Percentiles rank a stretch among this genome's conserved stretches.
Evolutionary conservation across 2,113 vertebrate species (phyloP).

Genomic region (Syrmaticus mikado): DNA sequence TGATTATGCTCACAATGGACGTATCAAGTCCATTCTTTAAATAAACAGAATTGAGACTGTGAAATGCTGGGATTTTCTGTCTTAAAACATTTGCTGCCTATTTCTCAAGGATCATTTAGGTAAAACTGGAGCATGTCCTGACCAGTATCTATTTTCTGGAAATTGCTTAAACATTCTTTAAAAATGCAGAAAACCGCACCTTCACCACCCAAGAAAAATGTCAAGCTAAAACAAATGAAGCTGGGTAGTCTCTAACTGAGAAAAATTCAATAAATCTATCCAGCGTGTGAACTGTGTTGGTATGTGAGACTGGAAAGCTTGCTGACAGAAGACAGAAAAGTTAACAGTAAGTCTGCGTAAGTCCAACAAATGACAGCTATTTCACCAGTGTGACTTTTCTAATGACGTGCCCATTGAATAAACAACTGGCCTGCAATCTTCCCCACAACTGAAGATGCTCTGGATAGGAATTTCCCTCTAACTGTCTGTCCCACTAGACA

Average conservation of each 20-base stretch:
- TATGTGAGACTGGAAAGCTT: conserved; percentile 13
- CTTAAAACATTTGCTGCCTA: conserved; percentile 28
- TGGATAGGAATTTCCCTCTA: not conserved
- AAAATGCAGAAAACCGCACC: not conserved
- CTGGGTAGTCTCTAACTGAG: not conserved
- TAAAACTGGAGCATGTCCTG: not conserved
- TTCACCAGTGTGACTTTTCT: not conserved
- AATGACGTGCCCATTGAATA: not conserved
- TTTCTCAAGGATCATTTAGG: conserved; percentile 17
- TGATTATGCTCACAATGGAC: conserved; percentile 30
- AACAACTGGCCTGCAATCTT: not conserved
- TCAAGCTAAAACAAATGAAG: not conserved
- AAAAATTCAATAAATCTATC: conserved; percentile 38
- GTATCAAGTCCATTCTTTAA: not conserved
- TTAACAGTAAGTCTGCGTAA: not conserved
- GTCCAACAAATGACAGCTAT: not conserved
- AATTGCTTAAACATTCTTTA: conserved; percentile 6
- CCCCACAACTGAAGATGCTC: not conserved
- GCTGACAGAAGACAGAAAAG: not conserved
- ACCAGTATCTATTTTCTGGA: conserved; percentile 25
- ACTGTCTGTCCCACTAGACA: not conserved
- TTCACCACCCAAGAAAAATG: conserved; percentile 8
- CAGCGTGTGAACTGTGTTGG: not conserved
- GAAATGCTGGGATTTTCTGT: conserved; percentile 18
- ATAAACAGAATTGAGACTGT: conserved; percentile 43